Conservation (phyloP, 2,113 vertebrate species). For the Copsychus sechellarum region DNA sequence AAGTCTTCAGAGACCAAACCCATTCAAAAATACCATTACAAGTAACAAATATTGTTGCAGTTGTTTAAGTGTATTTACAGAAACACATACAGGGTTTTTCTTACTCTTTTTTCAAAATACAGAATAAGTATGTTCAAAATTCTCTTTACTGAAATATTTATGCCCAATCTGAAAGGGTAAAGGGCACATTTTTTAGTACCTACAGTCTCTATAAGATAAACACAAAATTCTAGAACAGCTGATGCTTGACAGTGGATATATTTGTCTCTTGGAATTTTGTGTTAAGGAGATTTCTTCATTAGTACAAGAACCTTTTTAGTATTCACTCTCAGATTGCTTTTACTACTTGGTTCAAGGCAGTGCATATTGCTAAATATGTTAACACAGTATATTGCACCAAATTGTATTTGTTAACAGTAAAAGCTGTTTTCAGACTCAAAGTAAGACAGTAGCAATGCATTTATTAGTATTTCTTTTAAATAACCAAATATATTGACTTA, state of each 20-base stretch:
- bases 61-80: neutral
- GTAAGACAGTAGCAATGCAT: neutral
- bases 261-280: conserved; percentile 70
- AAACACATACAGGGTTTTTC: neutral
- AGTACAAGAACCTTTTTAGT: conserved; percentile 65
- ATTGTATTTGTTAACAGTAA: neutral
- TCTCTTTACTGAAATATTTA: conserved; percentile 70
- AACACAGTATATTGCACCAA: neutral
- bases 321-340: conserved; percentile 61
- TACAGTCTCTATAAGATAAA: conserved; percentile 62
- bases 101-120: conserved; percentile 8
- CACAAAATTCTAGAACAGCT: conserved; percentile 60
- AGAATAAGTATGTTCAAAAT: conserved; percentile 24
- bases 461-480: neutral
- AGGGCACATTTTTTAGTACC: conserved; percentile 55
- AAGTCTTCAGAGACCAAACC: conserved; percentile 57
- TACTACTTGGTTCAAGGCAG: conserved; percentile 41
- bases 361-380: conserved; percentile 31
- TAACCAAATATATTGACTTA: neutral
- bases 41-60: conserved; percentile 57
- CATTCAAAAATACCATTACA: conserved; percentile 45
- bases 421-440: neutral
- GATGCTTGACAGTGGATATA: conserved; percentile 68
- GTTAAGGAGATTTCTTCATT: conserved; percentile 59
- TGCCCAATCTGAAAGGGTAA: conserved; percentile 9